These are phyloP conservation scores for Drosophila guanche DNA, from an alignment of 1,140 invertebrate species.

Conservation along the genomic window DNA sequence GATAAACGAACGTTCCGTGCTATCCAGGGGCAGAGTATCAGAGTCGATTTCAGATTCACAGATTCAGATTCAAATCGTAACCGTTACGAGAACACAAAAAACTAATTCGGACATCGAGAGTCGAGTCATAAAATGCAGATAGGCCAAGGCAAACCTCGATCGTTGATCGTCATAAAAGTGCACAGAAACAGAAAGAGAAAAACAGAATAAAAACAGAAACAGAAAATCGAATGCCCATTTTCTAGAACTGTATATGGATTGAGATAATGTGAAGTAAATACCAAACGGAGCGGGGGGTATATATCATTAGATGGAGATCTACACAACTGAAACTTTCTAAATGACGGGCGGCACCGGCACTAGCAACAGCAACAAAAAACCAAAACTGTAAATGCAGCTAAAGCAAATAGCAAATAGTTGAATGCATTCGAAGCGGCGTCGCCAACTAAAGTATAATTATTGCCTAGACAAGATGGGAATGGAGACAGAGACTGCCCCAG, in stretches of 20 bases:
- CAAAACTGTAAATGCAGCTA: conserved; percentile 74
- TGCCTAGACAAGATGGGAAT: conserved; percentile 56
- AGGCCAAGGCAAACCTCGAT: conserved; percentile 5
- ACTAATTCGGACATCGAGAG: conserved; percentile 43
- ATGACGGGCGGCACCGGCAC: conserved; percentile 46
- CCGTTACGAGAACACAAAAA: conserved; percentile 50
- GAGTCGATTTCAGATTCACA: conserved; percentile 8
- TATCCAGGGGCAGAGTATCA: conserved; percentile 16
- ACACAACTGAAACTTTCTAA: conserved; percentile 67
- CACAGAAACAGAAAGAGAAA: neutral
- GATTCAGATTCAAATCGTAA: conserved; percentile 41
- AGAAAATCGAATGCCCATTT: conserved; percentile 31
- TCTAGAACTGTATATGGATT: conserved; percentile 26
- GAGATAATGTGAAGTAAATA: conserved; percentile 27
- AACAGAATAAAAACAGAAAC: no score
- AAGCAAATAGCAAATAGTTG: conserved; percentile 51
- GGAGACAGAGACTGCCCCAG: conserved; percentile 20
- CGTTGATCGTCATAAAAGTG: conserved; percentile 26
- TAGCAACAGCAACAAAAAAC: conserved; percentile 7
- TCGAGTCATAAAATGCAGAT: conserved; percentile 42
- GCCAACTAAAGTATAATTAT: conserved; percentile 80
- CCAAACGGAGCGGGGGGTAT: conserved; percentile 18
- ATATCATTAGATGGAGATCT: conserved; percentile 49
- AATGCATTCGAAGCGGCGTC: conserved; percentile 53
- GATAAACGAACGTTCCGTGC: neutral